Evolutionary conservation across 2,888 invertebrate species (phyloP), one percentile per base, ranked within the genome.

Genomic region (Tachina grossa): DNA sequence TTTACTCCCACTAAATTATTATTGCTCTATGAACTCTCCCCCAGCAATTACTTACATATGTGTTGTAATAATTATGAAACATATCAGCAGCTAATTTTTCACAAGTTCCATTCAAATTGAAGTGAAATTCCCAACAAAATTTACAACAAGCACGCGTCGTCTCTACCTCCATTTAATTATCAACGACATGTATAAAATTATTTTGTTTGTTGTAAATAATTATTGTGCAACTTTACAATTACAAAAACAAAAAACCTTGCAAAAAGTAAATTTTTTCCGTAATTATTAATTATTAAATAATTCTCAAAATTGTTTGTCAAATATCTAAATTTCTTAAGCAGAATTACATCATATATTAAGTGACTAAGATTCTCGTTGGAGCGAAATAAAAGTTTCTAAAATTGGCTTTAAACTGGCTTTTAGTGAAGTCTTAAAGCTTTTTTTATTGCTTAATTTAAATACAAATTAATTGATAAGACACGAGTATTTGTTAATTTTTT

Each of bases 111-210:
- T 59, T 57, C 55, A 55, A 49, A 49, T 68, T 68, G 10, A 31
- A 55, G 57, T 19, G 19, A 45, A 57, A 77, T 51, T 69, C 39
- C 61, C 61, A 63, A 41, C 41, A 61, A 47, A 31, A 39, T 11
- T 49, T 63, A 16, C 39, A 61, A 22, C 39, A 51, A 78, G 61
- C 83, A 78, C 83, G 78, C 77, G 66, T 31, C 77, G 66, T 31
- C 31, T 74, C 83, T 74, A 55, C 72, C 72, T 78, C 74, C 68
- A 74, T 31, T 53, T 61, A 47, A 63, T 8, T 61, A 81, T 66
- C 72, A 76, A 63, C 71, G 31, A 31, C 31, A 76, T 71, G 53
- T 68, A 51, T 22, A 31, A 66, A 55, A 55, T 22, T 39, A 31
- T 31, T 59, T 39, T 31, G 59, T 16, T 65, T 16, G 14, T 13